phyloP scores from a whole-genome alignment of 2,113 vertebrate genomes.

The Gallinago undulata region DNA sequence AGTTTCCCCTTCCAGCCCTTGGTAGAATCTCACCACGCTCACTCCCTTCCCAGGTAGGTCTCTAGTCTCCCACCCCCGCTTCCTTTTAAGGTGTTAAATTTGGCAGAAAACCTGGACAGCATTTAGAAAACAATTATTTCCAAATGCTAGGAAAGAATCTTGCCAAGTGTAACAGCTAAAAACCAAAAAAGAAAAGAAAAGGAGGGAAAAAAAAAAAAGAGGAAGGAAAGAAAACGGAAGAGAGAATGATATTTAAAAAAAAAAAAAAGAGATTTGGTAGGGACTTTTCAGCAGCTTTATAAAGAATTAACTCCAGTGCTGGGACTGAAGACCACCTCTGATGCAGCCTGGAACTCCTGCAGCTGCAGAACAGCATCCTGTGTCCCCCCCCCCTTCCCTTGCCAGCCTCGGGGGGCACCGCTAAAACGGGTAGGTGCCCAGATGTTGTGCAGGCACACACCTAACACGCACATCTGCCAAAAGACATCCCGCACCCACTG shows the following conservation, averaged over 20 bases:
- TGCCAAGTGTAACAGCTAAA: conserved; percentile 45
- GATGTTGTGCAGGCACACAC: not conserved
- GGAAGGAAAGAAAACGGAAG: not conserved
- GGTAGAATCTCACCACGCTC: not conserved
- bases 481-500: not conserved
- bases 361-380: not conserved
- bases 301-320: conserved; percentile 1
- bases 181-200: not conserved
- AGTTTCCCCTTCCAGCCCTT: not conserved
- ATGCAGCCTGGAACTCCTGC: not conserved
- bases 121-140: conserved; percentile 66
- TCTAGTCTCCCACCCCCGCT: accelerated
- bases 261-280: not conserved
- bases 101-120: conserved; percentile 36
- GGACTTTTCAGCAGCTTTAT: conserved; percentile 39
- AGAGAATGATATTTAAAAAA: not conserved
- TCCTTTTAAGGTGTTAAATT: conserved; percentile 47
- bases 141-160: conserved; percentile 49
- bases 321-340: not conserved
- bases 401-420: not conserved
- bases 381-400: not conserved
- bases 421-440: not conserved
- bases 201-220: not conserved
- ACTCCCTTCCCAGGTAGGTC: conserved; percentile 37
- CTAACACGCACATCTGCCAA: not conserved